phyloP scores from a whole-genome alignment of 1,140 invertebrate genomes.

The Procambarus clarkii region DNA sequence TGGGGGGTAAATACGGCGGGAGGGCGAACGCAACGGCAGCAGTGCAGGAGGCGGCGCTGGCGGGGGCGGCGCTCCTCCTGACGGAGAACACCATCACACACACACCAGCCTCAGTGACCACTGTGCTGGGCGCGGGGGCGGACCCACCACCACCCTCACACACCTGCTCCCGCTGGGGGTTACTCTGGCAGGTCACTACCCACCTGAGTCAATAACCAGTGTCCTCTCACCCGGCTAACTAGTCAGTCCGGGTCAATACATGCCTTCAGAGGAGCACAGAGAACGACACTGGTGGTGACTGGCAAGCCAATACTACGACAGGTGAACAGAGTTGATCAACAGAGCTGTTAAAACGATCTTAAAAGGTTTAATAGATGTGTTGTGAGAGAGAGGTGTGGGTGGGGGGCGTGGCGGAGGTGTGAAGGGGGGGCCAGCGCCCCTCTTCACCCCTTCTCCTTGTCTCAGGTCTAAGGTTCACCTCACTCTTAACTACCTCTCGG shows the following conservation, averaged over 20 bases:
- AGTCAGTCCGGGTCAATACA: background rate
- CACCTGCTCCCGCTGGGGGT: background rate
- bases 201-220: background rate
- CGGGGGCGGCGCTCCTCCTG: conserved; percentile 1
- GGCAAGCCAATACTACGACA: background rate
- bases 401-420: too few species aligned
- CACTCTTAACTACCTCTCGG: too few species aligned
- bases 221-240: background rate
- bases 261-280: background rate
- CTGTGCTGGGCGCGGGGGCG: background rate
- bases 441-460: too few species aligned
- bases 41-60: conserved; percentile 15
- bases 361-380: too few species aligned
- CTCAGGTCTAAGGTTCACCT: too few species aligned
- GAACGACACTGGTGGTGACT: background rate
- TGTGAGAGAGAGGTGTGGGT: too few species aligned
- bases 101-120: background rate
- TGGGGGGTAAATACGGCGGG: conserved; percentile 17
- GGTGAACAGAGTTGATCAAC: background rate
- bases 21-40: conserved; percentile 29
- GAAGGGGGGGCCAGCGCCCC: too few species aligned
- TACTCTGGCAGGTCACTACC: background rate
- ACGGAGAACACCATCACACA: background rate
- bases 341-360: too few species aligned
- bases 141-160: background rate